Evolutionary conservation across 2,888 invertebrate genomes (phyloP).

Genomic region (Hyposoter dolosus): DNA sequence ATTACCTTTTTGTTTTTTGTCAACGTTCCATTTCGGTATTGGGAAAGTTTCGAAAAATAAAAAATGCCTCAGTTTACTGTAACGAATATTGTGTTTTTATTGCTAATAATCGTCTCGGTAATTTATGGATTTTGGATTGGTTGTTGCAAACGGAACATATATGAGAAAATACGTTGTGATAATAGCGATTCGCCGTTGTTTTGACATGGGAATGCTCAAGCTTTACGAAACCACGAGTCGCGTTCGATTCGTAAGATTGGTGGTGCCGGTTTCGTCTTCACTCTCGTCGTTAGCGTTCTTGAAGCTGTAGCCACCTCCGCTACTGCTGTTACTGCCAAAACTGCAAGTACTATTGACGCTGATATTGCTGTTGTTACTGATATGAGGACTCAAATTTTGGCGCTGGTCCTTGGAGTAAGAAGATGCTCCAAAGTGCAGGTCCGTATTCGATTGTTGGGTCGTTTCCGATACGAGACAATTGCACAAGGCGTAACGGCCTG

Average conservation of each 20-base stretch:
- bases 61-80: background rate
- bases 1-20: background rate
- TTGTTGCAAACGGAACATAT: background rate
- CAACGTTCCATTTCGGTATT: background rate
- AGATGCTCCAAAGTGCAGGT: constrained; percentile 1
- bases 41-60: background rate
- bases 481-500: constrained; percentile 70
- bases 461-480: constrained; percentile 66
- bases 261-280: background rate
- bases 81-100: constrained; percentile 3
- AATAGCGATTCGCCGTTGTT: background rate
- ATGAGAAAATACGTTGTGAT: background rate
- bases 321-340: constrained; percentile 37
- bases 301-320: constrained; percentile 18
- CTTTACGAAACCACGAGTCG: constrained; percentile 8
- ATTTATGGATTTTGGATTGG: background rate
- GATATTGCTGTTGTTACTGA: constrained; percentile 55
- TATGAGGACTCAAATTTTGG: constrained; percentile 1
- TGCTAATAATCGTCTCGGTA: background rate
- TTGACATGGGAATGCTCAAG: background rate
- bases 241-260: background rate
- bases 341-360: constrained; percentile 71
- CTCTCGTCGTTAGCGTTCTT: constrained; percentile 2
- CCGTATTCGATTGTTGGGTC: background rate
- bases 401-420: constrained; percentile 12